These are phyloP conservation scores for Diaperis boleti DNA, from an alignment of 2,888 invertebrate genomes.

Conservation along the genomic window DNA sequence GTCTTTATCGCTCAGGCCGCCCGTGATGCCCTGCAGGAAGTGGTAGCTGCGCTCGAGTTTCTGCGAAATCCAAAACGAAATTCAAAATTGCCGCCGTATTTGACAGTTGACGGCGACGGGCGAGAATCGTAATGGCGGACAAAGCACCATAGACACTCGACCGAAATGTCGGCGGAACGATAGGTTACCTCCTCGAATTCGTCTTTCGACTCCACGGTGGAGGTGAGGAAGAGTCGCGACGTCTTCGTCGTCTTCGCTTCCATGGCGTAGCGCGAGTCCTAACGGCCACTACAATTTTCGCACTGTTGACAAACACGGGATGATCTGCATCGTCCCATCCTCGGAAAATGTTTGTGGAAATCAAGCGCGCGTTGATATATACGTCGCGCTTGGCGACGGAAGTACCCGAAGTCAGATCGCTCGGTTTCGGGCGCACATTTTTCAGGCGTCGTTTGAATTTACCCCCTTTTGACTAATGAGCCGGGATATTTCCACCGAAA, in stretches of 20 bases:
- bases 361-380: conserved; percentile 67
- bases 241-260: conserved; percentile 63
- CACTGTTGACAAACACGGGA: conserved; percentile 71
- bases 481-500: too few relatives aligned
- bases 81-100: conserved; percentile 62
- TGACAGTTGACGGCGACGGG: conserved; percentile 64
- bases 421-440: conserved; percentile 10
- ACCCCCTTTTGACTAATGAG: neutral
- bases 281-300: conserved; percentile 69
- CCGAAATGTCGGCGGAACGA: conserved; percentile 23
- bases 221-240: conserved; percentile 85
- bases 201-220: conserved; percentile 89
- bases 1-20: conserved; percentile 92
- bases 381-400: conserved; percentile 48
- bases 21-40: conserved; percentile 81
- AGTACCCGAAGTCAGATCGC: conserved; percentile 18
- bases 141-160: conserved; percentile 67
- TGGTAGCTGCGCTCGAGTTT: conserved; percentile 89
- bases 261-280: conserved; percentile 55
- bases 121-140: conserved; percentile 69
- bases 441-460: conserved; percentile 11
- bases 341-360: conserved; percentile 67
- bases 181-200: conserved; percentile 88
- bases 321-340: conserved; percentile 74
- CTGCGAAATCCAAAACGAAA: too few relatives aligned